Percentiles rank a stretch among this genome's conserved stretches.
Evolutionary conservation across 2,797 vertebrate genomes (phyloP).

Genomic region (Trematomus bernacchii): DNA sequence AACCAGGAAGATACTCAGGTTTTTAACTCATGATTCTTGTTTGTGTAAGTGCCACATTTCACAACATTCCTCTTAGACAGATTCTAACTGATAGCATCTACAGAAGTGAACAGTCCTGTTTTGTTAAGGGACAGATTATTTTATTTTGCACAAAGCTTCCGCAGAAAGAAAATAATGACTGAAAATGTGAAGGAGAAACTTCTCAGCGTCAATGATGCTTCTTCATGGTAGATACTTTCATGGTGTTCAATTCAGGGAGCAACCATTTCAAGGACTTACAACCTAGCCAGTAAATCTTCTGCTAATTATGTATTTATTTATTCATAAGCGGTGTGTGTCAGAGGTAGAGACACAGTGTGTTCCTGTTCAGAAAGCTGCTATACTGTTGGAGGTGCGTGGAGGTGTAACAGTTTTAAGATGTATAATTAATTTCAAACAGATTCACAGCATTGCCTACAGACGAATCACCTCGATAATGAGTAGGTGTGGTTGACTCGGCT

Average conservation of each 20-base stretch:
- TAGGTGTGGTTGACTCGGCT: neutral
- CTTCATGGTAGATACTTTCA: neutral
- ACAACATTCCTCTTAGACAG: slow-evolving; percentile 17
- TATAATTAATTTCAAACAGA: slow-evolving; percentile 7
- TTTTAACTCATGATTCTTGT: neutral
- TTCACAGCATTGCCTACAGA: neutral
- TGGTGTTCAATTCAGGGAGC: slow-evolving; percentile 59
- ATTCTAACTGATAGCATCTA: neutral
- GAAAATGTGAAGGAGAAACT: slow-evolving; percentile 17
- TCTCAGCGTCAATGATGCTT: neutral
- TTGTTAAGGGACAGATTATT: neutral
- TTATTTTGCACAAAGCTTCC: neutral
- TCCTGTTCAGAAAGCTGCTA: slow-evolving; percentile 63
- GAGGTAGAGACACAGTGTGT: slow-evolving; percentile 7
- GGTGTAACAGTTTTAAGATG: neutral
- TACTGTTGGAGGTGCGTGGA: slow-evolving; percentile 15
- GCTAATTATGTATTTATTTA: slow-evolving; percentile 83
- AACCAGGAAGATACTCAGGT: slow-evolving; percentile 3
- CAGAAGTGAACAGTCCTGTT: slow-evolving; percentile 1
- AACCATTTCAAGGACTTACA: slow-evolving; percentile 25
- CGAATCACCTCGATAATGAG: neutral
- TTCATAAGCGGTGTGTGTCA: slow-evolving; percentile 1
- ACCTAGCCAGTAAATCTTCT: slow-evolving; percentile 41
- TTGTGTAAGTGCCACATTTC: neutral
- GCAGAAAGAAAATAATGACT: neutral